Evolutionary conservation across 2,888 invertebrate species (phyloP).

Genomic region (Alcis repandata): DNA sequence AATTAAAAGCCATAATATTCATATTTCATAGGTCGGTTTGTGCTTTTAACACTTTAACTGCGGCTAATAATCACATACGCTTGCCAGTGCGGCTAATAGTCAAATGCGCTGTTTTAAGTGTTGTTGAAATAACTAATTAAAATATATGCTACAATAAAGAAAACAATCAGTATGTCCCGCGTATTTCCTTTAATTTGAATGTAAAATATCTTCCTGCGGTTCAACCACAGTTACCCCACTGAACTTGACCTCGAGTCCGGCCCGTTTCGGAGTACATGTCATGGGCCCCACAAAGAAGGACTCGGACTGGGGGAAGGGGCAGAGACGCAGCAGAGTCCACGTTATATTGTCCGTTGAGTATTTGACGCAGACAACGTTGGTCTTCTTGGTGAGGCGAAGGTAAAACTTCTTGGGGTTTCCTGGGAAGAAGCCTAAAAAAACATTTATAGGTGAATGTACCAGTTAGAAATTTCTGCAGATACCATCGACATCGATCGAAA

Average conservation of each 20-base stretch:
- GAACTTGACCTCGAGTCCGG: conserved; percentile 65
- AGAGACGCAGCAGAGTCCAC: conserved; percentile 69
- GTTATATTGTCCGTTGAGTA: conserved; percentile 66
- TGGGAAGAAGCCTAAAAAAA: conserved; percentile 66
- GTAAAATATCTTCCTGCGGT: conserved; percentile 69
- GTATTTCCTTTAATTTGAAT: conserved; percentile 59
- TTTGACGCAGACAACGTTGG: conserved; percentile 67
- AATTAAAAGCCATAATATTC: no score
- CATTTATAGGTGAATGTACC: no score
- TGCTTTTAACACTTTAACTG: no score
- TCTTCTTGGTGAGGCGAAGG: conserved; percentile 66
- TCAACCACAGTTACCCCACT: conserved; percentile 57
- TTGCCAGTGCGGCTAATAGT: no score
- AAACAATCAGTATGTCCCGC: neutral
- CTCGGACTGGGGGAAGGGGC: conserved; percentile 61
- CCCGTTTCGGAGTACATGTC: conserved; percentile 70
- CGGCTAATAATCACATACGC: no score
- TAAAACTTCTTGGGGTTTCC: conserved; percentile 73
- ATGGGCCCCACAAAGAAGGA: conserved; percentile 67
- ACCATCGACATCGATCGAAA: no score
- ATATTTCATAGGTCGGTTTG: no score
- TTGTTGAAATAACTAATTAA: no score
- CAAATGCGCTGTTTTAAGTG: no score
- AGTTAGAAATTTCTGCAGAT: no score
- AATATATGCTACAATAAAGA: no score